Base-by-base conservation (phyloP, 2,797 vertebrate species). In the Bovichtus diacanthus region DNA sequence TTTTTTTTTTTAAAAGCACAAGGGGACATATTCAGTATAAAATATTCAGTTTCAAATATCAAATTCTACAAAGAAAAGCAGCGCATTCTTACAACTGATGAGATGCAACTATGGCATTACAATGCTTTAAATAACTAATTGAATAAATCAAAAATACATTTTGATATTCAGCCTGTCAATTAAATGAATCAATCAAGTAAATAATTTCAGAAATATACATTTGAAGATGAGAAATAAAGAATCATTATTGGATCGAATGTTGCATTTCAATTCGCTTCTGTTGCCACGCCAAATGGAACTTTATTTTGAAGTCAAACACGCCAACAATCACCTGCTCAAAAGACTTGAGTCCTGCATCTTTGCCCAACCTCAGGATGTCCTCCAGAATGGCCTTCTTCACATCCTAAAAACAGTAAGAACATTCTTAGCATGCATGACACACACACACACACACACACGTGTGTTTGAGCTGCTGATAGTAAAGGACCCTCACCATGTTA, bases 311-410 rank as follows among this genome's bases (percentile, higher is more conserved):
- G 19, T 49, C 3, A 61, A 63, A 71, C 18, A 9, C 15, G 44
- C 31, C 38, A 80, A 34, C 16, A 78, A 78, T 94, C 74, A 99
- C 98, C 96, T 99, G 98, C 89, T 99, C 98, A 92, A 99, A 99
- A 34, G 98, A 93, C 89, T 99, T 99, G 44, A 99, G 95, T 72
- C 98, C 98, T 36, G 92, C 90, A 31, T 98, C 96, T 91, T 96
- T 99, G 34, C 98, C 98, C 38, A 97, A 23, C 75, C 67, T 95
- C 87, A 97, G 11, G 43, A 99, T 92, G 85, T 99, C 97, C 83
- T 97, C 96, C 44, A 99, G 88, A 82, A 99, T 95, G 66, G 91
- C 89, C 6, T 95, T 96, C 87, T 96, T 98, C 75, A 99, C 72
- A 9, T 97, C 96, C 98, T 99, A 34, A 68, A 63, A n/a, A 8